Percentiles rank a stretch among this genome's conserved stretches.
Evolutionary conservation across 2,113 vertebrate species (phyloP).

Genomic region (Lampris megalopsis): DNA sequence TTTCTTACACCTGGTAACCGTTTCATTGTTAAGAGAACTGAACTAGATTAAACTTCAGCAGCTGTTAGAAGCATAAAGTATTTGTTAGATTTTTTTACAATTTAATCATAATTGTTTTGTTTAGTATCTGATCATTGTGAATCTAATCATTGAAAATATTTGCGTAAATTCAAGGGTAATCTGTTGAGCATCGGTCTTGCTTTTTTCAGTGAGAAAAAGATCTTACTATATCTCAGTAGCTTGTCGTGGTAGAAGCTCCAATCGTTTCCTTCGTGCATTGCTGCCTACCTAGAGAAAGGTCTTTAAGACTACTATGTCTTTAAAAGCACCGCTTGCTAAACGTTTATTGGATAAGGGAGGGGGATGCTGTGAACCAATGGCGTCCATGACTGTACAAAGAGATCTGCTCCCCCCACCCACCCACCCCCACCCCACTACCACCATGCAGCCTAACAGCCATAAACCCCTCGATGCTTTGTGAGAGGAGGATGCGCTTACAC

Average conservation of each 20-base stretch:
- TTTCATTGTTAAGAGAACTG: too few species aligned
- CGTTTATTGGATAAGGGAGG: slow-evolving; percentile 65
- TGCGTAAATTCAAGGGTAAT: not conserved
- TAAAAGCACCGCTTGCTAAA: not conserved
- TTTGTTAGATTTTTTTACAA: too few species aligned
- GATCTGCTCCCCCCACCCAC: slow-evolving; percentile 33
- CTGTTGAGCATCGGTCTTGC: not conserved
- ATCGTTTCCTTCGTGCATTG: not conserved
- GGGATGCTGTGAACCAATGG: slow-evolving; percentile 23
- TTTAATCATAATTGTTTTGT: not conserved
- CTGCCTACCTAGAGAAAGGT: not conserved
- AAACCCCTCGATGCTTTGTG: not conserved
- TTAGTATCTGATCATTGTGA: not conserved
- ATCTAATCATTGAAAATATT: not conserved
- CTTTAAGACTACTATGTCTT: slow-evolving; percentile 46
- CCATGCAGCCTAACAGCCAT: not conserved
- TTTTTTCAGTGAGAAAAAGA: too few species aligned
- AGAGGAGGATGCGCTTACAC: not conserved
- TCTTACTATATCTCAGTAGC: too few species aligned
- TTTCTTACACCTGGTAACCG: too few species aligned
- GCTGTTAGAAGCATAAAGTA: too few species aligned
- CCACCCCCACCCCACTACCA: too few species aligned
- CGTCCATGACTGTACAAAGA: slow-evolving; percentile 31
- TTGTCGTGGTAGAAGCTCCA: too few species aligned
- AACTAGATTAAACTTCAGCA: too few species aligned